Conservation (phyloP, 2,113 vertebrate species). For the Corydoras sp. region DNA sequence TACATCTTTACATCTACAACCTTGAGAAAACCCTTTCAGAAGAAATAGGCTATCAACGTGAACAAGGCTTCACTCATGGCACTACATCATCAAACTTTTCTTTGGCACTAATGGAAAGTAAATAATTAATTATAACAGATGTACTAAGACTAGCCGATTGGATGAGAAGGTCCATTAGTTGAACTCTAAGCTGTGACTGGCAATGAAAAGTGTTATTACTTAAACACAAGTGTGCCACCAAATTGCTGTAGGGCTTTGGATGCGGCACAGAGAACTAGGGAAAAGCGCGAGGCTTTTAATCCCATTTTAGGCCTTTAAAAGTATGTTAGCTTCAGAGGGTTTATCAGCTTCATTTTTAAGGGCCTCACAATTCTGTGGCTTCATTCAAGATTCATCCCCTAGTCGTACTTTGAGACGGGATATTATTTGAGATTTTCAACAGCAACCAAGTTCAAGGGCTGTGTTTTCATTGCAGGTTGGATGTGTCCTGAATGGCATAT, state of each 20-base stretch:
- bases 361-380: not conserved
- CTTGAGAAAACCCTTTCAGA: slow-evolving; percentile 31
- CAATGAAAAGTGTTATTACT: slow-evolving; percentile 31
- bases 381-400: slow-evolving; percentile 17
- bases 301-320: no score
- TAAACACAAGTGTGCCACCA: not conserved
- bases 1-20: slow-evolving; percentile 32
- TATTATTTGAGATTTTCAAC: slow-evolving; percentile 21
- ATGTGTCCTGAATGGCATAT: slow-evolving; percentile 19
- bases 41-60: no score
- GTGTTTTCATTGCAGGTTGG: slow-evolving; percentile 15
- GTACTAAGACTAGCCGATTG: slow-evolving; percentile 11
- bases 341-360: no score
- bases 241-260: slow-evolving; percentile 23
- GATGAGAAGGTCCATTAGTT: slow-evolving; percentile 23
- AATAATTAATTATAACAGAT: no score
- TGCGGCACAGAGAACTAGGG: no score
- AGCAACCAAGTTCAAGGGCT: slow-evolving; percentile 30
- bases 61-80: no score
- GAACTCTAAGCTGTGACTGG: not conserved
- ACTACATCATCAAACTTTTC: no score
- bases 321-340: no score
- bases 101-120: no score
- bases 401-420: not conserved
- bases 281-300: no score